Conservation (phyloP, 2,113 vertebrate species). For the Pimephales promelas region DNA sequence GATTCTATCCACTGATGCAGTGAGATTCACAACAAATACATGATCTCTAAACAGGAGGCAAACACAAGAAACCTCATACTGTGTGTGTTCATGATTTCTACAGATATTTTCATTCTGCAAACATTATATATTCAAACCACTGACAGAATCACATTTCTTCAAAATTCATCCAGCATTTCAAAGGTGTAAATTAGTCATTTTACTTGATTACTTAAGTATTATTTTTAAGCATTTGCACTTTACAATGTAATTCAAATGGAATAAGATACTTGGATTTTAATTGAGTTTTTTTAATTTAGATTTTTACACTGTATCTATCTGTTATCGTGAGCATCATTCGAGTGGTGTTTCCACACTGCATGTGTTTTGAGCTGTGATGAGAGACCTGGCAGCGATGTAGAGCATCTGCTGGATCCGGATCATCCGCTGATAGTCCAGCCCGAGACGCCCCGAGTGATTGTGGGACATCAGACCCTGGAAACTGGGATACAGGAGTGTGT, state of each 20-base stretch:
- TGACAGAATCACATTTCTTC: not conserved
- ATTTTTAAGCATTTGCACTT: too few species aligned
- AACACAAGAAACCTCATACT: constrained; percentile 4
- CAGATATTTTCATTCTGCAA: too few species aligned
- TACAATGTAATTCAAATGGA: too few species aligned
- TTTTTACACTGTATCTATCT: too few species aligned
- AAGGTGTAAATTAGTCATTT: too few species aligned
- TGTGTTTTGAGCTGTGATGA: not conserved
- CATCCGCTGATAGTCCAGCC: constrained; percentile 86
- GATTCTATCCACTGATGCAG: constrained; percentile 72
- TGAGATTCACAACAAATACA: constrained; percentile 86
- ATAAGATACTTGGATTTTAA: too few species aligned
- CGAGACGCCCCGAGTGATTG: constrained; percentile 75
- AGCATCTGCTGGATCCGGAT: constrained; percentile 82
- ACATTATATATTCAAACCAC: not conserved
- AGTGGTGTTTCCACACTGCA: too few species aligned
- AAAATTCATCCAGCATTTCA: not conserved
- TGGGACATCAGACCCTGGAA: constrained; percentile 81
- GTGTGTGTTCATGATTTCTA: not conserved
- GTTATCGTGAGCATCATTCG: too few species aligned
- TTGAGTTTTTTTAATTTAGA: too few species aligned
- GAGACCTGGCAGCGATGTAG: constrained; percentile 85
- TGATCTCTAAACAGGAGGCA: constrained; percentile 78
- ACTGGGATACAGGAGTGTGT: constrained; percentile 69
- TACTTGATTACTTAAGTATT: too few species aligned